These are phyloP conservation scores for Ardeotis arabs DNA, from an alignment of 2,113 vertebrate genomes.

Conservation along the genomic window DNA sequence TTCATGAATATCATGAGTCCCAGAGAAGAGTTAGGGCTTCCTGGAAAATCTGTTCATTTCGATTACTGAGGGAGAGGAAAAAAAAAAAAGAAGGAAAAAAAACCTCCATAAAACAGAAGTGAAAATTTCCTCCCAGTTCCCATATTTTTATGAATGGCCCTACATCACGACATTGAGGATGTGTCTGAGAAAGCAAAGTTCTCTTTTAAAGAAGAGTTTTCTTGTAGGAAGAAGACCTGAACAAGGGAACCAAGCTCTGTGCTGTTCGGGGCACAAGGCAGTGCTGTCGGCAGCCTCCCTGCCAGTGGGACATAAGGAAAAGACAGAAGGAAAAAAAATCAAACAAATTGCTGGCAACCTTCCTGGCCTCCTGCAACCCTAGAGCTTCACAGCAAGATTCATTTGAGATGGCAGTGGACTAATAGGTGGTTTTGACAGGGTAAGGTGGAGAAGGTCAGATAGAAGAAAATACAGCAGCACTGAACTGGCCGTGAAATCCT, in stretches of 20 bases:
- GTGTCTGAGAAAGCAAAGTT: background rate
- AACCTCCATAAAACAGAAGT: accelerated
- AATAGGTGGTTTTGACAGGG: background rate
- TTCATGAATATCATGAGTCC: background rate
- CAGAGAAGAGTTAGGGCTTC: background rate
- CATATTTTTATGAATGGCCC: background rate
- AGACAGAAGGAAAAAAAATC: background rate
- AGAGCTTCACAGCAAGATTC: background rate
- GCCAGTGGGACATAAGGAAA: background rate
- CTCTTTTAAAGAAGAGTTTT: background rate
- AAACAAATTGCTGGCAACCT: background rate
- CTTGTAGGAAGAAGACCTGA: background rate
- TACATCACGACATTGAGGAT: background rate
- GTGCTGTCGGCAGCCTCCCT: background rate
- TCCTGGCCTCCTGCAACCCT: background rate
- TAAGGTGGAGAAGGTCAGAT: background rate
- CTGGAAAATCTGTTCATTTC: background rate
- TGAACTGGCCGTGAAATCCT: background rate
- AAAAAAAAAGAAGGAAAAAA: background rate
- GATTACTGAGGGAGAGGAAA: background rate
- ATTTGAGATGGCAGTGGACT: background rate
- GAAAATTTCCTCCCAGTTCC: background rate
- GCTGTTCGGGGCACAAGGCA: background rate
- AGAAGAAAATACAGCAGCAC: background rate
- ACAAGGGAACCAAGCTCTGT: background rate